phyloP scores from a whole-genome alignment of 2,797 vertebrate species.

The Limosa lapponica region DNA sequence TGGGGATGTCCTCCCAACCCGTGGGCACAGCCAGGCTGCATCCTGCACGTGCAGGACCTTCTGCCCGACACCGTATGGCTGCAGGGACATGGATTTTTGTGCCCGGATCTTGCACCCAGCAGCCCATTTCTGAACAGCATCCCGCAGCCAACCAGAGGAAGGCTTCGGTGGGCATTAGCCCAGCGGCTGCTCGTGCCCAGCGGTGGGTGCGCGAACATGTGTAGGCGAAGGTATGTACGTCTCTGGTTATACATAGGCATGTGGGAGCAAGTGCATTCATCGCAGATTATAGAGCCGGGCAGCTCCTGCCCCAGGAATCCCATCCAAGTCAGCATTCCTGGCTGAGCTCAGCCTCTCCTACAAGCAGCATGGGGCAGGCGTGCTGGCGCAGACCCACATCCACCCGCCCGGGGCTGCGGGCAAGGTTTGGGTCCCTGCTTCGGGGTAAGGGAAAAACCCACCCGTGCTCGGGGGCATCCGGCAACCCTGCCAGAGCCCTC shows the following conservation, averaged over 20 bases:
- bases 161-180: background rate
- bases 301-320: slow-evolving; percentile 64
- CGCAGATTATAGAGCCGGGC: slow-evolving; percentile 47
- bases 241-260: background rate
- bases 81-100: accelerated
- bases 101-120: background rate
- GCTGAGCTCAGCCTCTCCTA: slow-evolving; percentile 53
- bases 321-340: slow-evolving; percentile 66
- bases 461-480: accelerated
- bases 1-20: background rate
- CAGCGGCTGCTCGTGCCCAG: background rate
- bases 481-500: background rate
- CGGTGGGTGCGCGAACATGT: background rate
- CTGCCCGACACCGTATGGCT: accelerated
- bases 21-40: background rate
- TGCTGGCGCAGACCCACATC: background rate
- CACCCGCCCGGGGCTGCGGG: background rate
- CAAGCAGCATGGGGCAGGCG: background rate
- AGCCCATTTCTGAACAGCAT: background rate
- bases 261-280: slow-evolving; percentile 67
- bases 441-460: background rate
- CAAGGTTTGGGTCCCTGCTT: background rate
- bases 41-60: background rate
- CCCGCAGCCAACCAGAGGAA: accelerated
- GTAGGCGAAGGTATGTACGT: slow-evolving; percentile 26